Evolutionary conservation across 2,797 vertebrate genomes (phyloP).

Genomic region (Arrhamphus sclerolepis): DNA sequence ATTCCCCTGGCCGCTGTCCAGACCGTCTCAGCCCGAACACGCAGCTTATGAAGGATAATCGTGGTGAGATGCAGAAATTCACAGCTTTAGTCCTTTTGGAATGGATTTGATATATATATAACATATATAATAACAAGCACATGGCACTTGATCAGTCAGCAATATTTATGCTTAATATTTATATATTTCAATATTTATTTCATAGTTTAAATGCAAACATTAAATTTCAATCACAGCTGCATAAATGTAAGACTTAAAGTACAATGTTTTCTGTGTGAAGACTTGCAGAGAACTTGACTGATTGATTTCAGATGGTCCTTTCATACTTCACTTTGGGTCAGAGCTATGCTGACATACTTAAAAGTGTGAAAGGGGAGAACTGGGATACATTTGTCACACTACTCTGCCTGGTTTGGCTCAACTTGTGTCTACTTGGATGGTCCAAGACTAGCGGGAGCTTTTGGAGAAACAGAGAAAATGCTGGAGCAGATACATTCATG

Average conservation of each 20-base stretch:
- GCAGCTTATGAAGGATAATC: constrained; percentile 17
- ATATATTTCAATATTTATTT: constrained; percentile 18
- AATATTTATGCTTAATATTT: neutral
- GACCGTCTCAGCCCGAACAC: constrained; percentile 16
- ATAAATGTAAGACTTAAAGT: constrained; percentile 16
- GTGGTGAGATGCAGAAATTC: constrained; percentile 22
- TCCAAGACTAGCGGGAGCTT: constrained; percentile 21
- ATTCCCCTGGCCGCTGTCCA: constrained; percentile 21
- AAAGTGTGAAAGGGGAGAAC: constrained; percentile 41
- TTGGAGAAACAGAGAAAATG: constrained; percentile 40
- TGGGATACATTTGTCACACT: constrained; percentile 48
- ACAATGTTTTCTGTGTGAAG: neutral
- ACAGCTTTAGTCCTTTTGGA: constrained; percentile 8
- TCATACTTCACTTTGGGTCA: constrained; percentile 36
- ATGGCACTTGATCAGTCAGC: constrained; percentile 1
- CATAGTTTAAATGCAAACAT: neutral
- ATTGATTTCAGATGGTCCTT: constrained; percentile 54
- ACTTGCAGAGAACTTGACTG: constrained; percentile 30
- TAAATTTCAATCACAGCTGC: constrained; percentile 31
- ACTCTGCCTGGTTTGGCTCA: constrained; percentile 55
- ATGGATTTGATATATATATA: no score
- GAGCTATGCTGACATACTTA: constrained; percentile 37
- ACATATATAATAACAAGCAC: no score
- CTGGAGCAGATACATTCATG: constrained; percentile 25
- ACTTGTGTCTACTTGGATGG: constrained; percentile 20